phyloP scores from a whole-genome alignment of 2,797 vertebrate genomes.

The Sebastes steindachneri region DNA sequence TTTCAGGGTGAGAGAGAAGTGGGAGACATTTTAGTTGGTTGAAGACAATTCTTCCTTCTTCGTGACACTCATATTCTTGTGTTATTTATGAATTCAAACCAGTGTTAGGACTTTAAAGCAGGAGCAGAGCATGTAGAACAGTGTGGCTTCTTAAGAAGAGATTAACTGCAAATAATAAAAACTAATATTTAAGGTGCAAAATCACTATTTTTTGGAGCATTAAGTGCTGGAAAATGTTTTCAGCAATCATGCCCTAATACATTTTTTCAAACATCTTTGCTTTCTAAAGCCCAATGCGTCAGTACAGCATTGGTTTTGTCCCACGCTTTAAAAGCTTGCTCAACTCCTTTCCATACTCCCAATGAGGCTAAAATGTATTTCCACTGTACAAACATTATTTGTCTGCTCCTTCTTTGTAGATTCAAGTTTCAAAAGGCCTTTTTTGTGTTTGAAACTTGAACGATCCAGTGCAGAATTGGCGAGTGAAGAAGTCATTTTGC shows the following conservation, averaged over 20 bases:
- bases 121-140: slow-evolving; percentile 49
- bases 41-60: background rate
- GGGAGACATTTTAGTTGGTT: slow-evolving; percentile 6
- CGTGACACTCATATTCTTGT: background rate
- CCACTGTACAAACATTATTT: slow-evolving; percentile 4
- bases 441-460: slow-evolving; percentile 26
- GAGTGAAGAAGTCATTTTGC: slow-evolving; percentile 12
- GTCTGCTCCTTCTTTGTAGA: slow-evolving; percentile 49
- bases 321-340: background rate
- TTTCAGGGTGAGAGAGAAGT: slow-evolving; percentile 26
- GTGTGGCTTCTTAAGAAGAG: background rate
- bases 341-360: background rate
- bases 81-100: slow-evolving; percentile 17
- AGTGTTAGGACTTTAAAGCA: slow-evolving; percentile 18
- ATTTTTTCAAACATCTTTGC: background rate
- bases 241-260: background rate
- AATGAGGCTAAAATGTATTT: background rate
- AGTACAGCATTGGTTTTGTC: background rate
- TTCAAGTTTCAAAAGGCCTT: slow-evolving; percentile 37
- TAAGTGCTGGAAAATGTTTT: background rate
- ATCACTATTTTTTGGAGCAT: background rate
- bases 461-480: slow-evolving; percentile 23
- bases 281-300: background rate
- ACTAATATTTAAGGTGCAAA: background rate
- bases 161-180: background rate